Evolutionary conservation across 2,797 vertebrate genomes (phyloP).

Genomic region (Phrynocephalus vlangalii): DNA sequence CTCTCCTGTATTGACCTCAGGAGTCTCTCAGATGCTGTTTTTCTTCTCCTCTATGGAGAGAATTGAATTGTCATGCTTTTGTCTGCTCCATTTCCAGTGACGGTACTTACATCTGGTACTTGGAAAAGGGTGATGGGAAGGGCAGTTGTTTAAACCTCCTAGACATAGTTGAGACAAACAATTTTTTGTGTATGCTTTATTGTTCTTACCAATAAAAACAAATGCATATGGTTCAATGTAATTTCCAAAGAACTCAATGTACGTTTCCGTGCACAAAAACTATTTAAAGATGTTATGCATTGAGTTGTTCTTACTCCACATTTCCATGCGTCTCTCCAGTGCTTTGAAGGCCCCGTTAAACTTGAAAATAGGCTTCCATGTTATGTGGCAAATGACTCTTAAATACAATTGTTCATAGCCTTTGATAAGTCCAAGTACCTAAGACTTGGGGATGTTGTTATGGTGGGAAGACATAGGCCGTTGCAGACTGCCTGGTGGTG

Average conservation of each 20-base stretch:
- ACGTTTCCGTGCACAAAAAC: constrained; percentile 37
- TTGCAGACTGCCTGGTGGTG: not conserved
- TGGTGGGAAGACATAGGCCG: not conserved
- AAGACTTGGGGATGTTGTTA: not conserved
- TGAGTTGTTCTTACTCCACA: not conserved
- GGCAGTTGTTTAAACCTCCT: constrained; percentile 58
- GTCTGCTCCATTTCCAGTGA: constrained; percentile 67
- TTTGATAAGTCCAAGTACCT: constrained; percentile 13
- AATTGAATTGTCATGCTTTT: constrained; percentile 67
- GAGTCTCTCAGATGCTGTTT: constrained; percentile 41
- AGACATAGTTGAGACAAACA: constrained; percentile 51
- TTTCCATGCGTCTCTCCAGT: constrained; percentile 9
- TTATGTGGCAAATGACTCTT: constrained; percentile 6
- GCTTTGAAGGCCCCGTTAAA: constrained; percentile 34
- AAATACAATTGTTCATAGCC: constrained; percentile 43
- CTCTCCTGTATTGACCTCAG: constrained; percentile 66
- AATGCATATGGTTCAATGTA: constrained; percentile 55
- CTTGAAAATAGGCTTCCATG: constrained; percentile 16
- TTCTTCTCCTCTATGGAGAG: constrained; percentile 43
- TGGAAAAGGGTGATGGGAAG: constrained; percentile 68
- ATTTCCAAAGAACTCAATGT: constrained; percentile 39
- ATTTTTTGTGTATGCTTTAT: constrained; percentile 46
- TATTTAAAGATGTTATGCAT: constrained; percentile 24
- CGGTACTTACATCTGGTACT: constrained; percentile 57
- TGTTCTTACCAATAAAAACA: constrained; percentile 54